A percentile compares a stretch with the other conserved stretches of the same genome.
Evolutionary conservation across 1,140 invertebrate species (phyloP).

Genomic region (Hylaeus anthracinus): DNA sequence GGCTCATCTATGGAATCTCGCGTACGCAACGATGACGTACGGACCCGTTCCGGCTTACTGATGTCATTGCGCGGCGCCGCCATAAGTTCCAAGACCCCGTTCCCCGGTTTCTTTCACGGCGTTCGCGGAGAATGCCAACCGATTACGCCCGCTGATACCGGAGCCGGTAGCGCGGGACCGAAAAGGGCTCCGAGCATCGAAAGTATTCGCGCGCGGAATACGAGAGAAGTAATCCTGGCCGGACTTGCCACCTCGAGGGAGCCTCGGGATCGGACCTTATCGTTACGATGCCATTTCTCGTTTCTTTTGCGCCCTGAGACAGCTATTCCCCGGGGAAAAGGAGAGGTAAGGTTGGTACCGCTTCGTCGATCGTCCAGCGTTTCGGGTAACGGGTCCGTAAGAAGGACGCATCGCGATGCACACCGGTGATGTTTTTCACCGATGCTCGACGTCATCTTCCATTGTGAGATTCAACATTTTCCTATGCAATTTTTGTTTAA

Average conservation of each 20-base stretch:
- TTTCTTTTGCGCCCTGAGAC: constrained; percentile 31
- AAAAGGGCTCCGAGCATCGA: constrained; percentile 28
- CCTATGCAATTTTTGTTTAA: too few relatives aligned
- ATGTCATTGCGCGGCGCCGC: constrained; percentile 75
- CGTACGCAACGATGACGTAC: constrained; percentile 73
- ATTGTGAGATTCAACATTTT: too few relatives aligned
- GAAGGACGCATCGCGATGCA: too few relatives aligned
- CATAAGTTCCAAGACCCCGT: constrained; percentile 63
- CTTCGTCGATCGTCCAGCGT: too few relatives aligned
- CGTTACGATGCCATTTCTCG: constrained; percentile 32
- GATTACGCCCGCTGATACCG: constrained; percentile 71
- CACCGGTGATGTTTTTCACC: too few relatives aligned
- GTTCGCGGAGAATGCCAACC: constrained; percentile 68
- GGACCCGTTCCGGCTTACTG: constrained; percentile 73
- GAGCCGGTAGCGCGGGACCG: constrained; percentile 51
- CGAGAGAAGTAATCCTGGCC: constrained; percentile 55
- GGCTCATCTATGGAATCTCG: constrained; percentile 73
- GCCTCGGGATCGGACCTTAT: constrained; percentile 36
- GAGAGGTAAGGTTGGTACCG: too few relatives aligned
- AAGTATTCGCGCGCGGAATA: constrained; percentile 36
- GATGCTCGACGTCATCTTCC: too few relatives aligned
- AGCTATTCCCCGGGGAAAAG: constrained; percentile 3
- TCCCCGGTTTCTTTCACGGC: constrained; percentile 50
- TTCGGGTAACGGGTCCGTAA: too few relatives aligned
- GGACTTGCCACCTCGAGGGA: constrained; percentile 22